Percentiles rank a stretch among this genome's conserved stretches.
Conservation (phyloP, 2,797 vertebrate genomes). For the Alfaro cultratus region DNA sequence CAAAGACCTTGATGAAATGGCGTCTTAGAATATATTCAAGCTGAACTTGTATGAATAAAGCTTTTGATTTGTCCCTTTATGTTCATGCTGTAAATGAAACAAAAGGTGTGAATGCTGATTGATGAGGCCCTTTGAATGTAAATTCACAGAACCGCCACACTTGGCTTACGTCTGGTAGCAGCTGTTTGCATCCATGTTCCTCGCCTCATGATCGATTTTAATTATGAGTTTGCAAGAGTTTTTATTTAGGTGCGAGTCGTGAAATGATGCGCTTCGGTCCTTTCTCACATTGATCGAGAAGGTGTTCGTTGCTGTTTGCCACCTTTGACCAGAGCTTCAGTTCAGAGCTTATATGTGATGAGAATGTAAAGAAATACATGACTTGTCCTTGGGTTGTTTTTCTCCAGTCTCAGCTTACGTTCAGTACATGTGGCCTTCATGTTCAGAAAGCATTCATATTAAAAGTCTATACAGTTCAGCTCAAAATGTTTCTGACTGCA, state of each 20-base stretch:
- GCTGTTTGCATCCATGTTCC: conserved; percentile 5
- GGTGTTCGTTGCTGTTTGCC: conserved; percentile 5
- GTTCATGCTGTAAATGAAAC: conserved; percentile 10
- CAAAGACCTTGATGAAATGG: conserved; percentile 68
- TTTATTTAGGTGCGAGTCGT: conserved; percentile 8
- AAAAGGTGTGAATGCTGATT: conserved; percentile 8
- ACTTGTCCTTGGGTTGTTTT: not conserved
- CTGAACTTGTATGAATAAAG: conserved; percentile 5
- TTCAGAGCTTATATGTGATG: not conserved
- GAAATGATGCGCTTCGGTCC: not conserved
- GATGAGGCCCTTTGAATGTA: not conserved
- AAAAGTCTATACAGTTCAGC: conserved; percentile 11
- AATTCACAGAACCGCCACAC: not conserved
- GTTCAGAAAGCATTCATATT: conserved; percentile 9
- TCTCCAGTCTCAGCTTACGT: not conserved
- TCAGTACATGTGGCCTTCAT: not conserved
- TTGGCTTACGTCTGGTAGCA: conserved; percentile 7
- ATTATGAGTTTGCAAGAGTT: not conserved
- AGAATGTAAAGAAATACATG: conserved; percentile 7
- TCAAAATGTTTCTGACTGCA: conserved; percentile 10
- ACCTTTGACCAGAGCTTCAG: conserved; percentile 17
- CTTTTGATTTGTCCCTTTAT: conserved; percentile 16
- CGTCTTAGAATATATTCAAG: conserved; percentile 37
- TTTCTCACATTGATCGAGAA: conserved; percentile 2
- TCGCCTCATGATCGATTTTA: not conserved